Evolutionary conservation across 2,888 invertebrate genomes (phyloP).

Genomic region (Neelides folsomi): DNA sequence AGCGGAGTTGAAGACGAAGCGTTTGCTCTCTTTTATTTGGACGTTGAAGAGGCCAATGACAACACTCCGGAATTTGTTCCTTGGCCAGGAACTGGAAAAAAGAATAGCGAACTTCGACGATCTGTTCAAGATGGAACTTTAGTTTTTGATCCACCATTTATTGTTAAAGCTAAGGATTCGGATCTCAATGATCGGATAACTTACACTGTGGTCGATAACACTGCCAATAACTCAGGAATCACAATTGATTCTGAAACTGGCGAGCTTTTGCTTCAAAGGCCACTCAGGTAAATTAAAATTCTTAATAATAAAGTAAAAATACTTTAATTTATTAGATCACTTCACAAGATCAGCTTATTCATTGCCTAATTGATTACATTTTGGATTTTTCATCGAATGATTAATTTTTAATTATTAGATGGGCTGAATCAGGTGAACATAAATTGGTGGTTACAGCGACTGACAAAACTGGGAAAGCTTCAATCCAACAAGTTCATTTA

Average conservation of each 20-base stretch:
- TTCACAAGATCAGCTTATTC: background rate
- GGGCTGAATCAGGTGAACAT: conserved; percentile 30
- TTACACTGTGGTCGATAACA: conserved; percentile 21
- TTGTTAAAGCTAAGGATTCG: conserved; percentile 45
- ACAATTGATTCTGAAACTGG: conserved; percentile 55
- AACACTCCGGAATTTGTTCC: conserved; percentile 33
- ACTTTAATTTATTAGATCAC: background rate
- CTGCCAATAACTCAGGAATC: conserved; percentile 36
- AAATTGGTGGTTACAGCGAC: conserved; percentile 25
- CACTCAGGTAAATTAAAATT: conserved; percentile 41
- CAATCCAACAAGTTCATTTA: conserved; percentile 24
- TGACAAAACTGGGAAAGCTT: conserved; percentile 24
- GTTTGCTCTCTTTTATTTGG: conserved; percentile 25
- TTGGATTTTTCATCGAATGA: no score
- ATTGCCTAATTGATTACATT: background rate
- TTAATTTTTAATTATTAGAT: conserved; percentile 10
- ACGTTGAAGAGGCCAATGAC: conserved; percentile 23
- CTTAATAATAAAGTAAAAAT: background rate
- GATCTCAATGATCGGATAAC: conserved; percentile 25
- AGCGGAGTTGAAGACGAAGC: conserved; percentile 28
- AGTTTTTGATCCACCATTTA: conserved; percentile 64
- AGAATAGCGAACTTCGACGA: conserved; percentile 36
- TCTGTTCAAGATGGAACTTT: conserved; percentile 63
- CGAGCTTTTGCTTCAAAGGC: conserved; percentile 51
- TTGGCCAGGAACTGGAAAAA: conserved; percentile 16